A percentile compares a stretch with the other conserved stretches of the same genome.
Conservation (phyloP, 1,140 invertebrate species). For the Mesaphorura yosii region DNA sequence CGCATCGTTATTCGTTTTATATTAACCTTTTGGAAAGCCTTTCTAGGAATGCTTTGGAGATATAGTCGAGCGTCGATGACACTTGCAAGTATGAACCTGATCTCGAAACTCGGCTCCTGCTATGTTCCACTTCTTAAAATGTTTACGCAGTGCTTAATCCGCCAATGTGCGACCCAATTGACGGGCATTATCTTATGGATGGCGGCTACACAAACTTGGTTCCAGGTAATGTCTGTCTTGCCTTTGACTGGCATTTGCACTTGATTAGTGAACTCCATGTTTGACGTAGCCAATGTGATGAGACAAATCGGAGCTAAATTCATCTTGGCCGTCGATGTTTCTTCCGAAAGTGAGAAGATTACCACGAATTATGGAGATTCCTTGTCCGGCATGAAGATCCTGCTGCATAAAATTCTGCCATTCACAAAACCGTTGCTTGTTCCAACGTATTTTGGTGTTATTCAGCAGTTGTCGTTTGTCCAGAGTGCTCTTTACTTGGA, state of each 20-base stretch:
- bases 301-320: neutral
- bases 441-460: neutral
- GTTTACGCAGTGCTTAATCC: neutral
- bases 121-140: neutral
- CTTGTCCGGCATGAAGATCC: neutral
- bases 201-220: constrained; percentile 97
- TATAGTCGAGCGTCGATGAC: constrained; percentile 22
- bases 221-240: constrained; percentile 81
- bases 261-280: neutral
- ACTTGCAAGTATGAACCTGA: constrained; percentile 5
- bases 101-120: neutral
- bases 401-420: neutral
- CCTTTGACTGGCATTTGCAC: neutral
- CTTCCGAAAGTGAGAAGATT: neutral
- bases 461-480: neutral
- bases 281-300: constrained; percentile 7
- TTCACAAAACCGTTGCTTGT: neutral
- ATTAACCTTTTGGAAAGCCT: neutral
- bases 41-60: neutral
- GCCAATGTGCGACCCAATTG: constrained; percentile 54
- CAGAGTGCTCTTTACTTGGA: constrained; percentile 4
- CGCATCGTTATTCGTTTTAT: neutral
- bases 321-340: neutral
- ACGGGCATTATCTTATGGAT: constrained; percentile 90
- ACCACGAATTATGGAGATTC: constrained; percentile 7